phyloP scores from a whole-genome alignment of 2,113 vertebrate species.

The Nematolebias whitei region DNA sequence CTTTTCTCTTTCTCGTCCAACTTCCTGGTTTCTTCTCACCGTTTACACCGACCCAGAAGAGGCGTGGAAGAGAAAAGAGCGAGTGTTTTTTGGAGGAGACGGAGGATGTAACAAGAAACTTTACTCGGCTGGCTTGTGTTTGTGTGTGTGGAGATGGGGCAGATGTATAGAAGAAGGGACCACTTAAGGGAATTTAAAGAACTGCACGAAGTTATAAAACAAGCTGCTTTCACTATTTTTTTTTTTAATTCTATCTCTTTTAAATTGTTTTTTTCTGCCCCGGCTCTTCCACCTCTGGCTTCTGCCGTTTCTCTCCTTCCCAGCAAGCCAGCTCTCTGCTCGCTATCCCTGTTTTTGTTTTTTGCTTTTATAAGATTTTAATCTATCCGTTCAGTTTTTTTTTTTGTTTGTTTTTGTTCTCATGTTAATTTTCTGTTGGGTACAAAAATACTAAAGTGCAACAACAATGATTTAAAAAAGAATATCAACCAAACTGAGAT shows the following conservation, averaged over 20 bases:
- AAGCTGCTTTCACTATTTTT: conserved; percentile 31
- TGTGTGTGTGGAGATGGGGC: not conserved
- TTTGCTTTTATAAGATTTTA: conserved; percentile 47
- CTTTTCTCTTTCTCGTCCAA: conserved; percentile 29
- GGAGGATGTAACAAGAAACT: conserved; percentile 10
- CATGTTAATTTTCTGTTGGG: conserved; percentile 73
- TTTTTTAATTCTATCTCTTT: not conserved
- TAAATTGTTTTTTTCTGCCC: not conserved
- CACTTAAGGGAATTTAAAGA: conserved; percentile 38
- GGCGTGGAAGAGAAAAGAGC: conserved; percentile 29
- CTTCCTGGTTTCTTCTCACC: conserved; percentile 11
- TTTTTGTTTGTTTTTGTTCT: conserved; percentile 41
- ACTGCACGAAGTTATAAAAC: conserved; percentile 18
- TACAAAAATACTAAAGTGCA: conserved; percentile 86
- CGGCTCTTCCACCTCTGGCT: conserved; percentile 15
- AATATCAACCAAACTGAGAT: conserved; percentile 87
- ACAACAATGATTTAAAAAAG: conserved; percentile 80
- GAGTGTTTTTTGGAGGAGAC: not conserved
- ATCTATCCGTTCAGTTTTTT: conserved; percentile 43
- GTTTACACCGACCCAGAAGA: conserved; percentile 47
- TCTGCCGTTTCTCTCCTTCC: conserved; percentile 32
- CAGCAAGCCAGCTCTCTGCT: conserved; percentile 64
- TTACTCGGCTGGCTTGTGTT: conserved; percentile 7
- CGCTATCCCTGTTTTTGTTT: conserved; percentile 47
- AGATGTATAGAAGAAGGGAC: conserved; percentile 32